Conservation (phyloP, 2,797 vertebrate species). For the Rhinogobio ventralis region DNA sequence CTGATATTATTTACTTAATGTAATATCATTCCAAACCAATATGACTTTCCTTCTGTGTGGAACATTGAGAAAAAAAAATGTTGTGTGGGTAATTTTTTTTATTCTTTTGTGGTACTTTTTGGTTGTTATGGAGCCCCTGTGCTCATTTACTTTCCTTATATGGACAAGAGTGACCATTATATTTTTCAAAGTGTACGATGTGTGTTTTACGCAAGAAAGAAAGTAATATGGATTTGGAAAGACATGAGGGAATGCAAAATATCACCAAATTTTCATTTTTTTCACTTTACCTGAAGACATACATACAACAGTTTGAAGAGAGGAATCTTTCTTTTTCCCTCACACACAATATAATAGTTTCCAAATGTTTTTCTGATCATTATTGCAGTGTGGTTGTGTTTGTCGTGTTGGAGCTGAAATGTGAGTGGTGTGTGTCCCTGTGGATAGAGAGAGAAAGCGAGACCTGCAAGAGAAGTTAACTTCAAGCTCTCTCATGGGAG, state of each 20-base stretch:
- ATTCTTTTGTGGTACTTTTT: background rate
- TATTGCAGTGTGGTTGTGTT: conserved; percentile 63
- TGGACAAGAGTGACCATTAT: background rate
- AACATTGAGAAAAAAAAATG: background rate
- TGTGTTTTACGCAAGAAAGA: background rate
- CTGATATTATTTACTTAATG: background rate
- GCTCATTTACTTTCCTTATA: background rate
- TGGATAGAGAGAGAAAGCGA: conserved; percentile 22
- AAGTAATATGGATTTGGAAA: background rate
- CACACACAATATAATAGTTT: conserved; percentile 68
- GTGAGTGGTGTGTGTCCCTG: conserved; percentile 26
- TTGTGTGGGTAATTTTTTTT: background rate
- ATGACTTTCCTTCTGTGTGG: background rate
- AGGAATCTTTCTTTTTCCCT: background rate
- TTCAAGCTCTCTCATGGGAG: conserved; percentile 26
- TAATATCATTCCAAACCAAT: background rate
- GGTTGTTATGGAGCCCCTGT: background rate
- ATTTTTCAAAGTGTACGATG: background rate
- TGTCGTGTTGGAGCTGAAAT: conserved; percentile 28
- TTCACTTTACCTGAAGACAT: background rate
- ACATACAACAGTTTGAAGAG: background rate
- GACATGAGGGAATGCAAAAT: background rate
- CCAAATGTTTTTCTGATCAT: conserved; percentile 77
- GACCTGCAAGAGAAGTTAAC: conserved; percentile 47
- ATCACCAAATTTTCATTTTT: background rate